Percentiles rank a stretch among this genome's conserved stretches.
phyloP scores from a whole-genome alignment of 2,113 vertebrate genomes.

The Pterocles burchelli region DNA sequence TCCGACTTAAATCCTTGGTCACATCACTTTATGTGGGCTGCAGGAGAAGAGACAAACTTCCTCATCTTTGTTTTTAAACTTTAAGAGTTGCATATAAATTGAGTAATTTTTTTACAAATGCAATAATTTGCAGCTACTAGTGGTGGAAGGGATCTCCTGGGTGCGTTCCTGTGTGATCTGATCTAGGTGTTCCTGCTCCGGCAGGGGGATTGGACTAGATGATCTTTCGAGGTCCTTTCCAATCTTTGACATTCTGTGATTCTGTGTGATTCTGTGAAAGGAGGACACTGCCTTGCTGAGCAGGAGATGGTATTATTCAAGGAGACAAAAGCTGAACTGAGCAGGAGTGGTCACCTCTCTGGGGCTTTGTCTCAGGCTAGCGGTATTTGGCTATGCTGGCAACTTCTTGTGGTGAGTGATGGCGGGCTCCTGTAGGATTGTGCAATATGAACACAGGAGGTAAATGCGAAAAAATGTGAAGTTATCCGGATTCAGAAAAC shows the following conservation, averaged over 20 bases:
- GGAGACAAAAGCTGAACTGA: not conserved
- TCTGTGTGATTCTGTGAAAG: no score
- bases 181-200: no score
- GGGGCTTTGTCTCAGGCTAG: not conserved
- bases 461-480: not conserved
- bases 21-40: not conserved
- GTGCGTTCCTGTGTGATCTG: no score
- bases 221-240: no score
- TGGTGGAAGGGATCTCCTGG: not conserved
- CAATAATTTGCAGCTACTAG: not conserved
- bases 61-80: not conserved
- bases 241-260: no score
- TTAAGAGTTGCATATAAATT: not conserved
- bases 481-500: not conserved
- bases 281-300: not conserved
- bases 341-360: not conserved
- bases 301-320: not conserved
- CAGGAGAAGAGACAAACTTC: not conserved
- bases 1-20: not conserved
- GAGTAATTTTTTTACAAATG: not conserved
- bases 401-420: not conserved
- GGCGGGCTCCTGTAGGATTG: not conserved
- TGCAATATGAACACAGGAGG: not conserved
- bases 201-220: no score
- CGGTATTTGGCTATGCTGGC: rapidly evolving